These are phyloP conservation scores for Champsocephalus gunnari DNA, from an alignment of 2,797 vertebrate genomes.

Conservation along the genomic window DNA sequence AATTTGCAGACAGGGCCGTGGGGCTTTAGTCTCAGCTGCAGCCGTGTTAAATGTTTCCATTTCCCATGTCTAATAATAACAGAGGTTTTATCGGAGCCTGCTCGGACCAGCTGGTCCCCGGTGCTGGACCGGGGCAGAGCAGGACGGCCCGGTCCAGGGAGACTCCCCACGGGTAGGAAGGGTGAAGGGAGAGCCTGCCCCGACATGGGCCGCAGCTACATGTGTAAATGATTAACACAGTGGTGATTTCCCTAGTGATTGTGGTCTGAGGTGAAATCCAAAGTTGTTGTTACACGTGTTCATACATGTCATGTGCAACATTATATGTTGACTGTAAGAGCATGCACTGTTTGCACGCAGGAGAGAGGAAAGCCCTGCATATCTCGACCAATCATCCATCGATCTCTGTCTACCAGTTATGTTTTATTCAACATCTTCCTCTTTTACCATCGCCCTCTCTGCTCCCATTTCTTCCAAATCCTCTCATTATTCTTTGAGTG, in stretches of 20 bases:
- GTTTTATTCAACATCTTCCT: slow-evolving; percentile 70
- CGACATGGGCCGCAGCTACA: slow-evolving; percentile 35
- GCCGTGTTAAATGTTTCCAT: slow-evolving; percentile 73
- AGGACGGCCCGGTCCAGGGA: slow-evolving; percentile 54
- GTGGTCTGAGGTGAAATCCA: slow-evolving; percentile 23
- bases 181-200: slow-evolving; percentile 35
- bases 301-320: slow-evolving; percentile 20
- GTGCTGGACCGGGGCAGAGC: slow-evolving; percentile 52
- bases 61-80: slow-evolving; percentile 78
- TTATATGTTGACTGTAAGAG: not conserved
- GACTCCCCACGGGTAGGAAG: slow-evolving; percentile 35
- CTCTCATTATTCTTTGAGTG: slow-evolving; percentile 65
- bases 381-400: slow-evolving; percentile 40
- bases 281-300: slow-evolving; percentile 14
- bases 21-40: slow-evolving; percentile 75
- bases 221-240: slow-evolving; percentile 51
- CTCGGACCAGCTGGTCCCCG: slow-evolving; percentile 71
- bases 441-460: slow-evolving; percentile 16
- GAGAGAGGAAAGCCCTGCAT: slow-evolving; percentile 1
- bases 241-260: slow-evolving; percentile 58
- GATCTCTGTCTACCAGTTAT: slow-evolving; percentile 54
- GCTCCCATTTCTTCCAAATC: slow-evolving; percentile 43
- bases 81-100: slow-evolving; percentile 52
- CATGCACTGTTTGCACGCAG: not conserved
- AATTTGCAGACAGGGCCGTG: slow-evolving; percentile 71